Percentiles rank a stretch among this genome's conserved stretches.
Evolutionary conservation across 2,797 vertebrate species (phyloP).

Genomic region (Crocidura indochinensis): DNA sequence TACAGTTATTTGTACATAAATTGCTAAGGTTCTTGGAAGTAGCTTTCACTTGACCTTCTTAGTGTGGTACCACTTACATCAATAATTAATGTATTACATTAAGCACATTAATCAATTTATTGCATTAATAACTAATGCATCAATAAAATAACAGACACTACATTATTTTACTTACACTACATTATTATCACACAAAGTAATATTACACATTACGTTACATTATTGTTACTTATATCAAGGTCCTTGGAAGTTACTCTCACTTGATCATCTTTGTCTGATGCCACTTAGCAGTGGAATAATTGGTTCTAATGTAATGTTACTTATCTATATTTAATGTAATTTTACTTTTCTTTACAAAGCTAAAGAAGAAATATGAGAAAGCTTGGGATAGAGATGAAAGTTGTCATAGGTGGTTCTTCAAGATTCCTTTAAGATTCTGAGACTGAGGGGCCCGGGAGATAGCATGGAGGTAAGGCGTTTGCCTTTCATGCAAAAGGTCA

Average conservation of each 20-base stretch:
- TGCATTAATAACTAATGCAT: too few relatives aligned
- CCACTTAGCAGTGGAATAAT: constrained; percentile 12
- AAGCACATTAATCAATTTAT: too few relatives aligned
- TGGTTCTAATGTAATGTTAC: constrained; percentile 8
- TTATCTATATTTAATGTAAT: background rate
- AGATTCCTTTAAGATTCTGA: background rate
- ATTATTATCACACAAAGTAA: too few relatives aligned
- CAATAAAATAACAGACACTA: too few relatives aligned
- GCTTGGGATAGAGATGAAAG: background rate
- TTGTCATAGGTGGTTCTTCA: background rate
- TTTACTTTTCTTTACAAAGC: constrained; percentile 1
- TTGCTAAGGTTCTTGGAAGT: constrained; percentile 9
- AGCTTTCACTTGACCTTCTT: background rate
- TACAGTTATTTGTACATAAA: too few relatives aligned
- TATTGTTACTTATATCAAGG: background rate
- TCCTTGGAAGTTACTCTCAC: constrained; percentile 30
- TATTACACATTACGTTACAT: too few relatives aligned
- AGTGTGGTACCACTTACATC: background rate
- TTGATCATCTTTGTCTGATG: background rate
- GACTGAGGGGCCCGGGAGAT: too few relatives aligned
- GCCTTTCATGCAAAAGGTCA: too few relatives aligned
- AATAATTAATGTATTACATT: too few relatives aligned
- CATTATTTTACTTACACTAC: too few relatives aligned
- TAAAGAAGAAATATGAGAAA: background rate
- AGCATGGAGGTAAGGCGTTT: too few relatives aligned